Conservation (phyloP, 2,797 vertebrate genomes). For the Brachyrhaphis roseni region DNA sequence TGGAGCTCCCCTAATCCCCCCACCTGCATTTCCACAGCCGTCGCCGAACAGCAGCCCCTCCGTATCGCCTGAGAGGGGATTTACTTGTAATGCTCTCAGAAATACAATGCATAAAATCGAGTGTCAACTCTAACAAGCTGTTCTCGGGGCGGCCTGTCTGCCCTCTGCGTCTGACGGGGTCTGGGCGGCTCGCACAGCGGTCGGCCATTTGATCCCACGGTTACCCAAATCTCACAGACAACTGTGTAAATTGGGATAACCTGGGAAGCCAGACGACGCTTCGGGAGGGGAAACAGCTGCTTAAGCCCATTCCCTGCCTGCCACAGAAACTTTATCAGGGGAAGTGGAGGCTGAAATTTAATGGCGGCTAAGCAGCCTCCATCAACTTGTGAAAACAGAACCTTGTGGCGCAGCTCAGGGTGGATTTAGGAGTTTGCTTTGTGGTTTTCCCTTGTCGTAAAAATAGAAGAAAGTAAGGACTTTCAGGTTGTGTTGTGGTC, state of each 20-base stretch:
- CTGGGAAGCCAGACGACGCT: conserved; percentile 54
- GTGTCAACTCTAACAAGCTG: conserved; percentile 76
- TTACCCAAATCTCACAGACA: conserved; percentile 61
- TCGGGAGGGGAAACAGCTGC: conserved; percentile 71
- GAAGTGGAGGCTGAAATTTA: conserved; percentile 69
- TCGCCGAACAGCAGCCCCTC: conserved; percentile 41
- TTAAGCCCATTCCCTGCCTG: conserved; percentile 38
- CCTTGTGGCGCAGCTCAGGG: conserved; percentile 62
- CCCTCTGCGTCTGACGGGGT: conserved; percentile 17
- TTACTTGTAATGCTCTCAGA: conserved; percentile 70
- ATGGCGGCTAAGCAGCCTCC: conserved; percentile 60
- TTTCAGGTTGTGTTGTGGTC: conserved; percentile 43
- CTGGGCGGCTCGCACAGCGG: conserved; percentile 13
- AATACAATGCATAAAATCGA: conserved; percentile 72
- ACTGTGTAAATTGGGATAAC: conserved; percentile 72
- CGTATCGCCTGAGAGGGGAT: conserved; percentile 62
- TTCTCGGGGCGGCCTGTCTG: conserved; percentile 44
- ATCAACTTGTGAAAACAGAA: conserved; percentile 70
- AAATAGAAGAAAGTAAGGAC: conserved; percentile 54
- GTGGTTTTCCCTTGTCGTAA: conserved; percentile 50
- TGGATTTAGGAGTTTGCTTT: conserved; percentile 58
- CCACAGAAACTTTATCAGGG: conserved; percentile 65
- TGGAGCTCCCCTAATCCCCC: conserved; percentile 59
- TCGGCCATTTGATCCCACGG: conserved; percentile 52
- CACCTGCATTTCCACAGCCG: conserved; percentile 67